Evolutionary conservation across 92 coral and sea anemone species (phyloP), one percentile per base, ranked within the genome.

Genomic region (Epizoanthus rinbou): DNA sequence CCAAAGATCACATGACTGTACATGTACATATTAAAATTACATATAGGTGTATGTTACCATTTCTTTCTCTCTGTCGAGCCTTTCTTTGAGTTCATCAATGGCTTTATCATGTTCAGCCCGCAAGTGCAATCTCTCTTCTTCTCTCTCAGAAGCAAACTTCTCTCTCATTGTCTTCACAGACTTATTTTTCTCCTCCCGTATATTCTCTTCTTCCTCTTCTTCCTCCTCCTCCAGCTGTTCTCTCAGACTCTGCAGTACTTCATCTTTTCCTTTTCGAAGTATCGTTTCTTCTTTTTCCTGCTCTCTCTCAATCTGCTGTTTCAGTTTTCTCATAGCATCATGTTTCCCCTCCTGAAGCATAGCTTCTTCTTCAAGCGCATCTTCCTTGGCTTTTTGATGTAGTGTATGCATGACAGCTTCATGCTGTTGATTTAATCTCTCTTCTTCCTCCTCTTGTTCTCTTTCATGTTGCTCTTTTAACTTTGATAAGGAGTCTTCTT

Each of bases 341-440:
- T 92, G 89, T 41, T 92, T 95, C 33, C 99, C 99, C 66, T 97
- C 98, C 52, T 92, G 94, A 5, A 97, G 88, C 94, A 88, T 92
- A 58, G 99, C 98, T 84, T 97, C 99, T 79, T 97, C 99, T 58
- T 97, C 99, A 60, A 97, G 82, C 3, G 98, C 92, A 43, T 97
- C 99, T 70, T 78, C 99, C 43, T 89, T 87, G 9, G 94, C 95
- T 75, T 92, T 92, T 50, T 89, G 84, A 37, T 95, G 94, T 50
- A 97, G 85, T 62, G 95, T 93, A 69, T 88, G 90, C 98, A 97
- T 97, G 60, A 94, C 95, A 11, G 91, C 68, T 21, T 93, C 98
- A 41, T 97, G 98, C 82, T 90, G 86, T 9, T 86, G 86, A 35
- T 90, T 82, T 6, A 97, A 74, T 57, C 88, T 91, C 3, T 87